Percentiles rank a stretch among this genome's conserved stretches.
phyloP scores from a whole-genome alignment of 2,113 vertebrate species.

The Salvelinus fontinalis region DNA sequence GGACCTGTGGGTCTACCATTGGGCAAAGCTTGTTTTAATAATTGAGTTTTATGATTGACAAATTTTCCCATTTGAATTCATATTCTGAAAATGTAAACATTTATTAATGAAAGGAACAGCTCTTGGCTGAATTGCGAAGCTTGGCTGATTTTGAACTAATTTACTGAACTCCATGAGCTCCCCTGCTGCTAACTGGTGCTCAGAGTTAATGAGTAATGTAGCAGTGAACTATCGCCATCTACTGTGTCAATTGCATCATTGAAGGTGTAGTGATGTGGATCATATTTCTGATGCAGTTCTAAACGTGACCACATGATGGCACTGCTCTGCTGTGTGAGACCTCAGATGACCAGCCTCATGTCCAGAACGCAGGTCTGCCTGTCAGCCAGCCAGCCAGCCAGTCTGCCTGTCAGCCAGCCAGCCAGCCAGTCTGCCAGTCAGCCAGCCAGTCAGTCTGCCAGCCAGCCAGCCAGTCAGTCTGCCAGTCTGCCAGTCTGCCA shows the following conservation, averaged over 20 bases:
- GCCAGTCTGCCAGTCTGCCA: conserved; percentile 37
- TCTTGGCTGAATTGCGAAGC: not conserved
- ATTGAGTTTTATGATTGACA: not conserved
- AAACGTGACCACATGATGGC: conserved; percentile 61
- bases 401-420: conserved; percentile 43
- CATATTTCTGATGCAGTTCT: conserved; percentile 21
- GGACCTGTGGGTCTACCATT: too few relatives aligned
- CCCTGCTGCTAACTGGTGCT: conserved; percentile 28
- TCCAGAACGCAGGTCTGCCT: too few relatives aligned
- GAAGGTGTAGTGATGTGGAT: conserved; percentile 13
- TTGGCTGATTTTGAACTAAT: conserved; percentile 30
- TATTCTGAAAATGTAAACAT: not conserved
- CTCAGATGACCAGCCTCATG: conserved; percentile 35
- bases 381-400: too few relatives aligned
- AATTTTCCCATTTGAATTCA: not conserved
- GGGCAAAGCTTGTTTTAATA: too few relatives aligned
- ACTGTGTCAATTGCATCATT: conserved; percentile 43
- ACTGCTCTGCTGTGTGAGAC: conserved; percentile 54
- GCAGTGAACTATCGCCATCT: conserved; percentile 58
- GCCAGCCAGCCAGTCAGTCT: conserved; percentile 32
- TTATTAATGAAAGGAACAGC: not conserved
- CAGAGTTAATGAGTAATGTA: conserved; percentile 8
- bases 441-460: conserved; percentile 43
- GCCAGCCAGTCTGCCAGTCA: too few relatives aligned
- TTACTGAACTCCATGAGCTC: conserved; percentile 26